Evolutionary conservation across 2,113 vertebrate genomes (phyloP).

Genomic region (Engraulis encrasicolus): DNA sequence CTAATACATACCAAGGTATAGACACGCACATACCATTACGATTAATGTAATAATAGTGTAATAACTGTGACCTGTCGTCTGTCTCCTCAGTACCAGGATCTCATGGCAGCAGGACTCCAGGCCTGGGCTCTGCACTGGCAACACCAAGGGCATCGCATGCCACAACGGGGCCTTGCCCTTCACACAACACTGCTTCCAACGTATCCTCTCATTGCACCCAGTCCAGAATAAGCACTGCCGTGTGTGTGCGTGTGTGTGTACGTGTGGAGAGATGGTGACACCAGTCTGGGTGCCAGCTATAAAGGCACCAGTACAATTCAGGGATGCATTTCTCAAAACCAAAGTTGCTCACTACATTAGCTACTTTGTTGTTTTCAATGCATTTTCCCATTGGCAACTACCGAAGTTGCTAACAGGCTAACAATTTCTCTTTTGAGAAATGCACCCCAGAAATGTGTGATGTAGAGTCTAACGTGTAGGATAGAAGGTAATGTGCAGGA

Average conservation of each 20-base stretch:
- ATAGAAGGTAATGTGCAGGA: neutral
- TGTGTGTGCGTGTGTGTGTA: neutral
- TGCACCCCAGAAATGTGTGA: too few relatives aligned
- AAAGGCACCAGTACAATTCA: neutral
- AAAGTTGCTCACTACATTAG: too few relatives aligned
- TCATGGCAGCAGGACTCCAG: constrained; percentile 68
- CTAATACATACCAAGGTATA: too few relatives aligned
- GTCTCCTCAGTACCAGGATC: constrained; percentile 72
- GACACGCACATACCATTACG: too few relatives aligned
- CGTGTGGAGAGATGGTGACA: neutral
- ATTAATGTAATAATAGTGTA: too few relatives aligned
- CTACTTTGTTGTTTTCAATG: too few relatives aligned
- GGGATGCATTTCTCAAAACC: too few relatives aligned
- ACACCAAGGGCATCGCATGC: constrained; percentile 78
- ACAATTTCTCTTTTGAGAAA: too few relatives aligned
- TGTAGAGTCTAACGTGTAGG: neutral
- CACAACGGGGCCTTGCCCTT: constrained; percentile 82
- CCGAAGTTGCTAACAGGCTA: too few relatives aligned
- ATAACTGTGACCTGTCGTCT: constrained; percentile 29
- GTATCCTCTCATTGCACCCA: constrained; percentile 80
- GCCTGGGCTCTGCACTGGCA: constrained; percentile 77
- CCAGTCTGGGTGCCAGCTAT: neutral
- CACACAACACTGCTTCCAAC: constrained; percentile 87
- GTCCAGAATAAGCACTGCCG: neutral
- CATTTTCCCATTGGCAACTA: too few relatives aligned